Percentiles rank a stretch among this genome's conserved stretches.
phyloP scores from a whole-genome alignment of 2,888 invertebrate species.

The Andrena trimmerana region DNA sequence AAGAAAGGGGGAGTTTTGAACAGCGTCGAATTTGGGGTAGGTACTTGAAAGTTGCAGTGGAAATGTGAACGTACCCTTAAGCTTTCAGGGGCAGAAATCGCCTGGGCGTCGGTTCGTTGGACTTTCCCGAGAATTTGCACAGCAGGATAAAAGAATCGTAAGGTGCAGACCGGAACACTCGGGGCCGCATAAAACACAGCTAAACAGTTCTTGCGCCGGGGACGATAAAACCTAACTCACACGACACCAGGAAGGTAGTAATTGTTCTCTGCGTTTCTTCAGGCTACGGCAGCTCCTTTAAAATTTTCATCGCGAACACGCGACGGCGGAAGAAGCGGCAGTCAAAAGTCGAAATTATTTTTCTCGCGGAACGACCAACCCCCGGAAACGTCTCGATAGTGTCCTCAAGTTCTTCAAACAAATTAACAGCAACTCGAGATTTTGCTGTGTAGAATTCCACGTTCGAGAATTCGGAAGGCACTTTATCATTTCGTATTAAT shows the following conservation, averaged over 20 bases:
- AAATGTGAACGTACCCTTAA: background rate
- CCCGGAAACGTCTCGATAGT: background rate
- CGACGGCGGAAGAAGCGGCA: background rate
- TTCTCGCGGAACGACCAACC: background rate
- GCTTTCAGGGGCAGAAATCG: slow-evolving; percentile 1
- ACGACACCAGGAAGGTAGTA: slow-evolving; percentile 49
- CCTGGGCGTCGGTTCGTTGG: slow-evolving; percentile 9
- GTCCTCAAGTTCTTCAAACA: background rate
- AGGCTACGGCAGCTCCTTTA: slow-evolving; percentile 21
- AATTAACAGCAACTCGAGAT: no score
- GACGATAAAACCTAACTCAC: slow-evolving; percentile 54
- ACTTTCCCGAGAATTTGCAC: slow-evolving; percentile 31
- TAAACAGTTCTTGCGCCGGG: slow-evolving; percentile 43
- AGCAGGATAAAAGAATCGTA: slow-evolving; percentile 46
- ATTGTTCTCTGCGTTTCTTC: slow-evolving; percentile 50
- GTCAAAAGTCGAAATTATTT: slow-evolving; percentile 34
- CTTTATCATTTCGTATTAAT: no score
- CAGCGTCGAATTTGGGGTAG: background rate
- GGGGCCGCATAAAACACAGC: slow-evolving; percentile 42
- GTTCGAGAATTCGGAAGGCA: no score
- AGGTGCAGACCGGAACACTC: slow-evolving; percentile 26
- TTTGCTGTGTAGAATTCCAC: no score
- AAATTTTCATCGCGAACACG: slow-evolving; percentile 33
- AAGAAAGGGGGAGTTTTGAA: no score
- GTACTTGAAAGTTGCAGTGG: background rate